phyloP scores from a whole-genome alignment of 2,113 vertebrate species.

The Pseudorhombus dupliciocellatus region DNA sequence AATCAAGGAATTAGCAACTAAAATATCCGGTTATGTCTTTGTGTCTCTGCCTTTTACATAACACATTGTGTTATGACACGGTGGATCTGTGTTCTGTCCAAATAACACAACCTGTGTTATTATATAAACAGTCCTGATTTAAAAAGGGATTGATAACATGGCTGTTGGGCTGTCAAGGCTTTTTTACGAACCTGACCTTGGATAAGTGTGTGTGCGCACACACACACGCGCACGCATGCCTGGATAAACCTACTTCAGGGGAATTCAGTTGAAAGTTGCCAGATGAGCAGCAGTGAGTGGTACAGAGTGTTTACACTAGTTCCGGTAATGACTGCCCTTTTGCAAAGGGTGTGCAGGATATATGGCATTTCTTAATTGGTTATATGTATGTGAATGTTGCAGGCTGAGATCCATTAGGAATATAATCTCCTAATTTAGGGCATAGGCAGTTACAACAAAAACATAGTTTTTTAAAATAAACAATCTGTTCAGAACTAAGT shows the following conservation, averaged over 20 bases:
- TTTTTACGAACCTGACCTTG: background rate
- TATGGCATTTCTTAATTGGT: background rate
- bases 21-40: too few relatives aligned
- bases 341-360: background rate
- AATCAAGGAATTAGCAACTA: too few relatives aligned
- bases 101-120: conserved; percentile 6
- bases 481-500: background rate
- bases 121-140: background rate
- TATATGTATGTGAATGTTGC: background rate
- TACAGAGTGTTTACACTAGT: conserved; percentile 3
- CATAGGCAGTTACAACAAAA: background rate
- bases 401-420: background rate
- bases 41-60: too few relatives aligned
- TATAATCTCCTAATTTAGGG: background rate
- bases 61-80: background rate
- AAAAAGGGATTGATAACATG: conserved; percentile 11
- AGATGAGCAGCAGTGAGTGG: background rate
- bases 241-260: background rate
- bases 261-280: background rate
- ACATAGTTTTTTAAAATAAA: background rate
- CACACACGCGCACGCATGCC: background rate
- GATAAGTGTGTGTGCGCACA: background rate
- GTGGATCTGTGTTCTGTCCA: background rate
- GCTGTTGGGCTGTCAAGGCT: background rate
- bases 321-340: background rate